Base-by-base conservation (phyloP, 2,888 invertebrate species). In the Acronicta alni region DNA sequence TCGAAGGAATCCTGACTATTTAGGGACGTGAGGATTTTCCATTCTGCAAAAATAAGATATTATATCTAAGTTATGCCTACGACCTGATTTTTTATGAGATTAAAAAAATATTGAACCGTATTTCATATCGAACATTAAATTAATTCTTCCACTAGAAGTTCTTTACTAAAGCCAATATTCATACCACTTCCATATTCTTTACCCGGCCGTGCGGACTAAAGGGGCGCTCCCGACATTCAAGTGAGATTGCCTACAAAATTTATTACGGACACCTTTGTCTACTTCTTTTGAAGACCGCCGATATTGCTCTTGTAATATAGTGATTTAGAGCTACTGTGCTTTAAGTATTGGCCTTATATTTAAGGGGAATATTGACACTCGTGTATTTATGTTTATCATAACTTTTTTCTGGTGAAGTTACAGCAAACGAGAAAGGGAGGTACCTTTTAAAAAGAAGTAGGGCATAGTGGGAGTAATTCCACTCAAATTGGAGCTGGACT, bases 171-270 rank as follows among this genome's bases (percentile, higher is more conserved):
- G 20, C 41, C 37, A 41, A 49, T 56, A 49, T 42, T 46, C 38
- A 10, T 16, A 15, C 10, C 30, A 17, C 44, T 45, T 64, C 45
- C 45, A 45, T 75, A 70, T 71, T 66, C 18, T 48, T 17, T 38
- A 10, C 15, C n/a, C 2, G 18, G 1, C 42, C 30, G 15, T 15
- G 41, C 42, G 39, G 32, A 30, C 12, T 32, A 38, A 38, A 45
- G n/a, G 38, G 15, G n/a, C 30, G 53, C 41, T n/a, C 20, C 48
- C 48, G 14, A 62, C 62, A 60, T 77, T 57, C 62, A 58, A 60
- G 61, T 60, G 42, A 75, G 57, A 75, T 72, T 72, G 75, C 78
- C 46, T 57, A 64, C 56, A 66, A 54, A 77, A 75, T 77, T 77
- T 75, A 75, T 72, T 64, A 58, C 55, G 23, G 59, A 39, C 52